Percentiles rank a stretch among this genome's conserved stretches.
Conservation (phyloP, 2,113 vertebrate genomes). For the Neomonachus schauinslandi region DNA sequence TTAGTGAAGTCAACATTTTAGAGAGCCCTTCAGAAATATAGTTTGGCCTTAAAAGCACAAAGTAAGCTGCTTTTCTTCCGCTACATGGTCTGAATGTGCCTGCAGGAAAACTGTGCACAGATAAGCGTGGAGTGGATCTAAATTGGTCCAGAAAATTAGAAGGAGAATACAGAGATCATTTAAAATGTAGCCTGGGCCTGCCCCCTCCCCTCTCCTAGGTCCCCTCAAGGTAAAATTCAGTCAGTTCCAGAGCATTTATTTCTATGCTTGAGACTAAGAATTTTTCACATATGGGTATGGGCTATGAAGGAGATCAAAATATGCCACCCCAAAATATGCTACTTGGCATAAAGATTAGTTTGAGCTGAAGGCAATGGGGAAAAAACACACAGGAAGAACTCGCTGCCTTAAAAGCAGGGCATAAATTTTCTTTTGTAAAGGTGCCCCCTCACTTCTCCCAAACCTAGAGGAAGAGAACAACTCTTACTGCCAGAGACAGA, state of each 20-base stretch:
- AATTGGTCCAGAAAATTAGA: not conserved
- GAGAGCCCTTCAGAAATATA: conserved; percentile 27
- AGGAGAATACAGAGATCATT: not conserved
- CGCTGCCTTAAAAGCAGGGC: not conserved
- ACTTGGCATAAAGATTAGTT: not conserved
- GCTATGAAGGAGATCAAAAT: not conserved
- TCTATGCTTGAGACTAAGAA: not conserved
- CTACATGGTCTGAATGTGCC: not conserved
- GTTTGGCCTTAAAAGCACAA: conserved; percentile 37
- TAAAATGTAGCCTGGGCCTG: not conserved
- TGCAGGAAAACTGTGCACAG: not conserved
- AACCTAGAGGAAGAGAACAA: not conserved
- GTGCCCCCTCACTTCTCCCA: not conserved
- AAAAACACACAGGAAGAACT: not conserved
- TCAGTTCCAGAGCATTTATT: not conserved
- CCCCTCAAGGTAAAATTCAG: not conserved
- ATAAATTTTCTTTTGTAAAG: not conserved
- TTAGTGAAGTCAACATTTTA: conserved; percentile 15
- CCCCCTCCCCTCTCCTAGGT: not conserved
- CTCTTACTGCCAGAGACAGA: not conserved
- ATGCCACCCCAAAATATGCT: not conserved
- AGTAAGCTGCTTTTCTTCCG: not conserved
- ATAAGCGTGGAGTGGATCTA: not conserved
- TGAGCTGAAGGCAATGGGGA: conserved; percentile 1
- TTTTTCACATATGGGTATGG: not conserved